phyloP scores from a whole-genome alignment of 2,797 vertebrate species.

The Sebastes diaconus region DNA sequence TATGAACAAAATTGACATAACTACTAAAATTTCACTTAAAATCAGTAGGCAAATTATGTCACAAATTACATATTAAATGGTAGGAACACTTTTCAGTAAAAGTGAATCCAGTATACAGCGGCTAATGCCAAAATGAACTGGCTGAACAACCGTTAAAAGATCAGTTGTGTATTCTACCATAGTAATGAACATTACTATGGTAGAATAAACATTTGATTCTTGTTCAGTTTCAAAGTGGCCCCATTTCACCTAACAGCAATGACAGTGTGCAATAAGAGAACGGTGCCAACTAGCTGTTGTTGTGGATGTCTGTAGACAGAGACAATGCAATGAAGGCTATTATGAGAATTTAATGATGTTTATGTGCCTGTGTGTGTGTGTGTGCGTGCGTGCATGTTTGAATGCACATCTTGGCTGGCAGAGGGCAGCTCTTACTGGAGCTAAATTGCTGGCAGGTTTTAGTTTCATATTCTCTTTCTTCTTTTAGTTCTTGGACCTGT shows the following conservation, averaged over 20 bases:
- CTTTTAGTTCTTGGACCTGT: not conserved
- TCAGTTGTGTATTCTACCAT: not conserved
- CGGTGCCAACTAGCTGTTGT: not conserved
- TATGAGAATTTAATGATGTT: conserved; percentile 6
- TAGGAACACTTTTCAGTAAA: not conserved
- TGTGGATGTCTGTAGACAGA: not conserved
- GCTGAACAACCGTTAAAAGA: not conserved
- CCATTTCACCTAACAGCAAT: not conserved
- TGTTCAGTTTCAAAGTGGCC: not conserved
- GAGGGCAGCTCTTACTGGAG: conserved; percentile 7
- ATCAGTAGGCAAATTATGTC: not conserved
- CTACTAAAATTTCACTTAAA: not conserved
- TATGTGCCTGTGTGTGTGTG: not conserved
- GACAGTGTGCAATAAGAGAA: not conserved
- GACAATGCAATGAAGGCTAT: conserved; percentile 4
- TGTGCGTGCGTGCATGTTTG: not conserved
- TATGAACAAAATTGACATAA: not conserved
- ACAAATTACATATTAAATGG: not conserved
- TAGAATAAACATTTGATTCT: not conserved
- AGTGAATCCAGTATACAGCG: not conserved
- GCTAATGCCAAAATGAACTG: not conserved
- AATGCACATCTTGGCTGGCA: not conserved
- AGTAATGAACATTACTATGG: not conserved
- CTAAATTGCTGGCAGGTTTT: conserved; percentile 32
- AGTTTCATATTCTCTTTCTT: conserved; percentile 39